A percentile compares a stretch with the other conserved stretches of the same genome.
Evolutionary conservation across 2,797 vertebrate species (phyloP).

Genomic region (Uromys caudimaculatus): DNA sequence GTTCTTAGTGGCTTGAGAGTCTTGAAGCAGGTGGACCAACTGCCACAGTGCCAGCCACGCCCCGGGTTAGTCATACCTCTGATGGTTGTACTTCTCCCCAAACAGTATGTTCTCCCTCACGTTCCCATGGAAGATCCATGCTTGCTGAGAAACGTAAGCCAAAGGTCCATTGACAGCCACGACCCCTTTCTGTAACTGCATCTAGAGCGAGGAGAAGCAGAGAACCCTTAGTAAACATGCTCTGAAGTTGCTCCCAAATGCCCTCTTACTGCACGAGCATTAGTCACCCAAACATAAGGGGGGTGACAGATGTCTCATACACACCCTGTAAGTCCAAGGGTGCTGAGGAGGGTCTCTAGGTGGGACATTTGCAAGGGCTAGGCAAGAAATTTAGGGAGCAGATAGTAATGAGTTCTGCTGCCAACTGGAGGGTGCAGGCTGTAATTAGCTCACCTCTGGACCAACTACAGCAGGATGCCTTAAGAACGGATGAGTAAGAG

Average conservation of each 20-base stretch:
- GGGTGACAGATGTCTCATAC: not conserved
- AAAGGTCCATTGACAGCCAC: conserved; percentile 87
- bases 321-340: not conserved
- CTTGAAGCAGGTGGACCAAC: not conserved
- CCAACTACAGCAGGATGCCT: not conserved
- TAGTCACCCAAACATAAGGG: not conserved
- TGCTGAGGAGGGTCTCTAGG: fast-evolving
- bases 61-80: conserved; percentile 85
- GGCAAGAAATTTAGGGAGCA: not conserved
- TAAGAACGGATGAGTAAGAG: not conserved
- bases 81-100: conserved; percentile 88
- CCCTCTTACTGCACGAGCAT: not conserved
- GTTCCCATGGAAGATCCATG: conserved; percentile 93
- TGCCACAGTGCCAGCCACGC: not conserved
- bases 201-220: conserved; percentile 82
- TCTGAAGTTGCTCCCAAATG: fast-evolving
- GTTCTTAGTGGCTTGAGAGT: not conserved
- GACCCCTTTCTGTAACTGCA: conserved; percentile 88
- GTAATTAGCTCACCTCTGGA: too few species aligned
- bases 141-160: conserved; percentile 93
- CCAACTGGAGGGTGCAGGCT: not conserved
- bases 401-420: not conserved
- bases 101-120: conserved; percentile 92
- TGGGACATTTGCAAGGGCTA: too few species aligned
- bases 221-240: not conserved